These are phyloP conservation scores for Oscheius sp. DNA, from an alignment of 2,888 invertebrate species.

Conservation along the genomic window DNA sequence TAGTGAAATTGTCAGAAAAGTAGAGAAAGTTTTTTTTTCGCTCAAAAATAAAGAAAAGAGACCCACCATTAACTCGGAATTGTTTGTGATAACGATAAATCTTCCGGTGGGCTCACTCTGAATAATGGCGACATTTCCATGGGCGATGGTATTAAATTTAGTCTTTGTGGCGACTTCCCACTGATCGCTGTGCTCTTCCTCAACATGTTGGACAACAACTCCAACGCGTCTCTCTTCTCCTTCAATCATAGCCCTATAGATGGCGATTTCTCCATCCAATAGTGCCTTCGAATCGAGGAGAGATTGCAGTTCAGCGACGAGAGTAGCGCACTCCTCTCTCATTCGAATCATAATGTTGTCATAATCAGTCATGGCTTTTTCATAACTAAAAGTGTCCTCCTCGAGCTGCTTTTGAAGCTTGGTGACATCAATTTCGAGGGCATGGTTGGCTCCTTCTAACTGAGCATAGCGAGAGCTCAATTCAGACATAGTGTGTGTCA, in stretches of 20 bases:
- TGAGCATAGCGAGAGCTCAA: conserved; percentile 36
- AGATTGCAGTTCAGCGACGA: conserved; percentile 69
- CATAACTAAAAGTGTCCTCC: conserved; percentile 71
- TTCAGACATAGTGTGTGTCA: conserved; percentile 37
- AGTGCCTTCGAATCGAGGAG: conserved; percentile 74
- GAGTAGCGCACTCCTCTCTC: conserved; percentile 69
- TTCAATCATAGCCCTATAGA: conserved; percentile 75
- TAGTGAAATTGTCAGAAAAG: no score
- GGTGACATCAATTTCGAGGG: conserved; percentile 41
- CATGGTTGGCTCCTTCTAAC: conserved; percentile 37
- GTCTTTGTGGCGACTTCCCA: conserved; percentile 36
- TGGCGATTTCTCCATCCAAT: conserved; percentile 74
- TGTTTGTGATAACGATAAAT: conserved; percentile 73
- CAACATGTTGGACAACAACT: conserved; percentile 36
- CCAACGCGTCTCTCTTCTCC: conserved; percentile 72
- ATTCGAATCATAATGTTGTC: conserved; percentile 70
- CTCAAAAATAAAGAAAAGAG: background rate
- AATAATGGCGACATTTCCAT: conserved; percentile 70
- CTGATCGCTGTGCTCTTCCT: conserved; percentile 25
- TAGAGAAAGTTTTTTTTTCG: no score
- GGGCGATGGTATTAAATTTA: conserved; percentile 43
- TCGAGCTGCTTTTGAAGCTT: conserved; percentile 72
- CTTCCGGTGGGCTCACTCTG: conserved; percentile 73
- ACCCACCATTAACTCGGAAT: conserved; percentile 61
- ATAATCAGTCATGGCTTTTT: conserved; percentile 69